Evolutionary conservation across 2,113 vertebrate species (phyloP).

Genomic region (Pseudopipra pipra): DNA sequence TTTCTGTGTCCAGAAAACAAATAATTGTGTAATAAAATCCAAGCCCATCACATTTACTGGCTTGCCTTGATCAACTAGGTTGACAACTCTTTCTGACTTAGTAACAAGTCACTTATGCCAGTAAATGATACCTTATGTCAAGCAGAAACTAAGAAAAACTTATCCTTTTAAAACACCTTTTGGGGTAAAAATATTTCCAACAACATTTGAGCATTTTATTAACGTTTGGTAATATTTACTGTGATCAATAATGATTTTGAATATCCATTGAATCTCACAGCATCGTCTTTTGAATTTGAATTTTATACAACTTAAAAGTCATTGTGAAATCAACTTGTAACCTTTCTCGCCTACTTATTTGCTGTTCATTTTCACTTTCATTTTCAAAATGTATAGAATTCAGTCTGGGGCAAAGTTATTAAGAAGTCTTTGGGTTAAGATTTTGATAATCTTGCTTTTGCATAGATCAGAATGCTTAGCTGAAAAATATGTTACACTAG

Average conservation of each 20-base stretch:
- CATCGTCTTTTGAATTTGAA: not conserved
- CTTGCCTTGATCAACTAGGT: not conserved
- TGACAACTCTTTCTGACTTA: not conserved
- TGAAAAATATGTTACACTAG: not conserved
- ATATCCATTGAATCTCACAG: not conserved
- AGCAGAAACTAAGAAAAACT: not conserved
- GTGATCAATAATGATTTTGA: not conserved
- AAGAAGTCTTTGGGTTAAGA: not conserved
- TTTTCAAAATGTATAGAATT: not conserved
- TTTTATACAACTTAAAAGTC: not conserved
- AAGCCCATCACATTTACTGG: not conserved
- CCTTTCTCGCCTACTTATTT: not conserved
- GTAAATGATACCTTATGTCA: not conserved
- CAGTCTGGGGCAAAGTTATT: not conserved
- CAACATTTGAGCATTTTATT: not conserved
- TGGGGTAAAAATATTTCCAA: not conserved
- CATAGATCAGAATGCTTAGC: not conserved
- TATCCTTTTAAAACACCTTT: not conserved
- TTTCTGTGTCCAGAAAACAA: not conserved
- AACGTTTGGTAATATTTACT: not conserved
- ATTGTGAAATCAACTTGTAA: not conserved
- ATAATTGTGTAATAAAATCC: not conserved
- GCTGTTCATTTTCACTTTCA: not conserved
- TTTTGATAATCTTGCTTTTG: not conserved
- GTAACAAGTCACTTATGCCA: not conserved